phyloP scores from a whole-genome alignment of 2,797 vertebrate species.

The Fundulus diaphanus region DNA sequence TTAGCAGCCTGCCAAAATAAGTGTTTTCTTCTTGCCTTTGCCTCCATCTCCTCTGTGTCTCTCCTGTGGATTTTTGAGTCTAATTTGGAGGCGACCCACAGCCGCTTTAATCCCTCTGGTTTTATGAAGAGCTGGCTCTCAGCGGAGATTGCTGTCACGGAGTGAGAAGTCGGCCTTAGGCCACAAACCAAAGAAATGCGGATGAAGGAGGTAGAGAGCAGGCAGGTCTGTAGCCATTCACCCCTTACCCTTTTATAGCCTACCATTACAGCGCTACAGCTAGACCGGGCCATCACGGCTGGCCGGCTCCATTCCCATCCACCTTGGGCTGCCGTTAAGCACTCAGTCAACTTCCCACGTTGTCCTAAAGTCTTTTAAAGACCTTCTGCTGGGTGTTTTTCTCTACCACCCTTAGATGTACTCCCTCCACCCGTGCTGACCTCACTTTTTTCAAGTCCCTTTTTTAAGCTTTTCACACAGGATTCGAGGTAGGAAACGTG shows the following conservation, averaged over 20 bases:
- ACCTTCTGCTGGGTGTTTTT: constrained; percentile 15
- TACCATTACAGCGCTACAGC: constrained; percentile 63
- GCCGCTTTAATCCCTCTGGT: constrained; percentile 63
- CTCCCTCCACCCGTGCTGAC: constrained; percentile 25
- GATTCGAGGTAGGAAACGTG: constrained; percentile 31
- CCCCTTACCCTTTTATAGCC: constrained; percentile 56
- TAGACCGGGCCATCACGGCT: constrained; percentile 29
- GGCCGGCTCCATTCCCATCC: constrained; percentile 51
- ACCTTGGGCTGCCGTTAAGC: constrained; percentile 53
- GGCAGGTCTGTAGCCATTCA: constrained; percentile 47
- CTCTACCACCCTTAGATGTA: neutral
- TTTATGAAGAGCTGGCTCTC: constrained; percentile 48
- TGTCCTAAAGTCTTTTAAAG: constrained; percentile 27
- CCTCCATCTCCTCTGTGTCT: constrained; percentile 1
- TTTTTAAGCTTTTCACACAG: constrained; percentile 39
- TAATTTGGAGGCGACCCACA: constrained; percentile 60
- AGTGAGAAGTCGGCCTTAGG: constrained; percentile 9
- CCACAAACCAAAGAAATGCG: constrained; percentile 38
- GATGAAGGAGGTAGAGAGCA: constrained; percentile 21
- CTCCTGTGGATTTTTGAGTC: constrained; percentile 57
- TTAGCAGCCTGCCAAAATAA: constrained; percentile 50
- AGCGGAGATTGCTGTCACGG: constrained; percentile 28
- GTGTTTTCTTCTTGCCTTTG: constrained; percentile 8
- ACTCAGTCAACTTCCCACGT: constrained; percentile 50
- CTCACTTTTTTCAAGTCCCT: constrained; percentile 27